Conservation (phyloP, 2,888 invertebrate species). For the Leucophenga maculata region DNA sequence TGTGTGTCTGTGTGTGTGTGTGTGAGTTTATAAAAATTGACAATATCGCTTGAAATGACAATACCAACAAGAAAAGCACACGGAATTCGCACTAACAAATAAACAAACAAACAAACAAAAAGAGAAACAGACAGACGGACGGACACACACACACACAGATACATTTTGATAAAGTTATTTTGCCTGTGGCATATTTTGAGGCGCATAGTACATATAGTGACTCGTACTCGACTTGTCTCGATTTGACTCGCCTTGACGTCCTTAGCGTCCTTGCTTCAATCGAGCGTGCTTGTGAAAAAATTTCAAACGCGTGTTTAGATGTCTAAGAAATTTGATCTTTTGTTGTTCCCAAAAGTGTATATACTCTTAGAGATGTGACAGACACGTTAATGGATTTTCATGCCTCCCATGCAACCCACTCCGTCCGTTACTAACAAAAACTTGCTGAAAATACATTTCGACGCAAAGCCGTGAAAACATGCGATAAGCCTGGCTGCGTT, state of each 20-base stretch:
- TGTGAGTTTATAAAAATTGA: conserved; percentile 35
- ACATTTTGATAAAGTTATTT: conserved; percentile 53
- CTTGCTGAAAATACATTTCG: too few relatives aligned
- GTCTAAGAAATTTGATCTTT: conserved; percentile 12
- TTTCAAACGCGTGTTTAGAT: too few relatives aligned
- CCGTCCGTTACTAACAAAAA: too few relatives aligned
- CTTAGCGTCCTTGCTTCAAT: background rate
- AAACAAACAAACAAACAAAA: too few relatives aligned
- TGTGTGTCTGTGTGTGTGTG: background rate
- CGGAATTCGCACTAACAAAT: conserved; percentile 19
- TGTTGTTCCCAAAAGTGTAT: conserved; percentile 14
- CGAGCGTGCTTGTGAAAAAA: too few relatives aligned
- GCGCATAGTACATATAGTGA: conserved; percentile 12
- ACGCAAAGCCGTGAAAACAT: too few relatives aligned
- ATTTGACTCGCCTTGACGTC: too few relatives aligned
- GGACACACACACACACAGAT: conserved; percentile 34
- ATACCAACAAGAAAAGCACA: conserved; percentile 34
- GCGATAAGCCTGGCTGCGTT: too few relatives aligned
- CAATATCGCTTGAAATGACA: conserved; percentile 37
- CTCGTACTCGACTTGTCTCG: background rate
- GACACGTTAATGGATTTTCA: conserved; percentile 13
- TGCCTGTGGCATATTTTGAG: conserved; percentile 31
- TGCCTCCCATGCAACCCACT: background rate
- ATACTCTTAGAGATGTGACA: background rate
- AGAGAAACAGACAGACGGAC: conserved; percentile 14